Conservation (phyloP, 1,140 invertebrate genomes). For the Neodiprion fabricii region DNA sequence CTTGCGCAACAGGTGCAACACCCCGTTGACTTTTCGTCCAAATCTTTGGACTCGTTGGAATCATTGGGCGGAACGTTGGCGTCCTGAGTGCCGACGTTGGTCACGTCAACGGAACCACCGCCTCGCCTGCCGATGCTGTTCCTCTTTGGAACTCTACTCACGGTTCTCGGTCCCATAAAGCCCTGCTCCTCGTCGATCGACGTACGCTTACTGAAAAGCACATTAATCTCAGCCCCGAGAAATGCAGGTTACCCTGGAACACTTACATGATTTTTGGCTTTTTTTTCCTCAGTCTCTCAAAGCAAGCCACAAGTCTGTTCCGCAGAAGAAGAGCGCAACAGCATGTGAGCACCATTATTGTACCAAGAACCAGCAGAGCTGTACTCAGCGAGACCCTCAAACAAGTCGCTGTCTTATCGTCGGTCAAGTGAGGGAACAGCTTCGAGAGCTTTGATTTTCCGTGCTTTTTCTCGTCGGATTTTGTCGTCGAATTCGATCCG, state of each 20-base stretch:
- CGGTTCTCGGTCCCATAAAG: slow-evolving; percentile 13
- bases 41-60: slow-evolving; percentile 29
- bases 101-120: slow-evolving; percentile 27
- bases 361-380: slow-evolving; percentile 15
- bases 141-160: slow-evolving; percentile 29
- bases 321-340: slow-evolving; percentile 46
- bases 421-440: background rate
- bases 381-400: slow-evolving; percentile 21
- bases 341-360: slow-evolving; percentile 40
- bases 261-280: slow-evolving; percentile 27
- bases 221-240: no score
- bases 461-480: background rate
- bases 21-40: slow-evolving; percentile 38
- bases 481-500: background rate
- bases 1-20: slow-evolving; percentile 47
- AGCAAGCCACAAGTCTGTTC: slow-evolving; percentile 32
- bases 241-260: no score
- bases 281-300: slow-evolving; percentile 31
- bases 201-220: background rate
- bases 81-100: slow-evolving; percentile 37
- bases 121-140: slow-evolving; percentile 21
- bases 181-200: background rate
- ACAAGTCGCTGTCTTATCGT: background rate
- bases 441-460: background rate
- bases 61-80: slow-evolving; percentile 14